Evolutionary conservation across 2,113 vertebrate genomes (phyloP).

Genomic region (Pangasianodon gigas): DNA sequence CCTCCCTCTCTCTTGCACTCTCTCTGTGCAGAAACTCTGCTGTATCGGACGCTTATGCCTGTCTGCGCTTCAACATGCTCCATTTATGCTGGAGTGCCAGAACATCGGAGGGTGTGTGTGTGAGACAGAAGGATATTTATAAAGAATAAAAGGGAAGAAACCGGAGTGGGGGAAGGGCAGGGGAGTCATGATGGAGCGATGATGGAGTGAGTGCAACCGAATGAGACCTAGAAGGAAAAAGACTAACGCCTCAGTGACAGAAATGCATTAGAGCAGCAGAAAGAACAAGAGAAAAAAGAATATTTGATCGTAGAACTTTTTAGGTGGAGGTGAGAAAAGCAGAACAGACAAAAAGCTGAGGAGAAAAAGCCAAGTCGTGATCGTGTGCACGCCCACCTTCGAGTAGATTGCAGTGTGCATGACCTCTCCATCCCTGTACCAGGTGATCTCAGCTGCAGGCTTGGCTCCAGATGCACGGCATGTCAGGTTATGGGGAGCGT

Average conservation of each 20-base stretch:
- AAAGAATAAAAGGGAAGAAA: slow-evolving; percentile 3
- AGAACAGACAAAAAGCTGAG: not conserved
- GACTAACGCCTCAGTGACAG: slow-evolving; percentile 11
- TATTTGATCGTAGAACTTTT: slow-evolving; percentile 19
- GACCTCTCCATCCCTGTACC: slow-evolving; percentile 85
- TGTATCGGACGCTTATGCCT: slow-evolving; percentile 79
- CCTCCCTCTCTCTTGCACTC: not conserved
- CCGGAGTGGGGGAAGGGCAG: not conserved
- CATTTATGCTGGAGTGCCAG: slow-evolving; percentile 77
- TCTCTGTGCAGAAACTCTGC: slow-evolving; percentile 65
- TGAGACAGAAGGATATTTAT: slow-evolving; percentile 23
- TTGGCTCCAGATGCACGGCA: slow-evolving; percentile 82
- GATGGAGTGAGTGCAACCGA: slow-evolving; percentile 40
- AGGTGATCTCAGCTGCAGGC: slow-evolving; percentile 85
- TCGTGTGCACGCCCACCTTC: slow-evolving; percentile 72
- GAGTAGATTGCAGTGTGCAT: slow-evolving; percentile 78
- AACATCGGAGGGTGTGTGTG: slow-evolving; percentile 59
- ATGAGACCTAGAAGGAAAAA: slow-evolving; percentile 42
- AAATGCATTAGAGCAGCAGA: slow-evolving; percentile 60
- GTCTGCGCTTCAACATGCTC: slow-evolving; percentile 81
- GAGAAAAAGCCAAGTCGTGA: slow-evolving; percentile 31
- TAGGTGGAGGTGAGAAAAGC: slow-evolving; percentile 48
- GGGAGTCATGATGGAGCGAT: slow-evolving; percentile 26
- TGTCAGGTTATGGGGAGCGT: slow-evolving; percentile 82
- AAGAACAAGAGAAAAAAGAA: slow-evolving; percentile 25